Evolutionary conservation across 2,888 invertebrate species (phyloP), one percentile per base, ranked within the genome.

Genomic region (Cerastoderma edule): DNA sequence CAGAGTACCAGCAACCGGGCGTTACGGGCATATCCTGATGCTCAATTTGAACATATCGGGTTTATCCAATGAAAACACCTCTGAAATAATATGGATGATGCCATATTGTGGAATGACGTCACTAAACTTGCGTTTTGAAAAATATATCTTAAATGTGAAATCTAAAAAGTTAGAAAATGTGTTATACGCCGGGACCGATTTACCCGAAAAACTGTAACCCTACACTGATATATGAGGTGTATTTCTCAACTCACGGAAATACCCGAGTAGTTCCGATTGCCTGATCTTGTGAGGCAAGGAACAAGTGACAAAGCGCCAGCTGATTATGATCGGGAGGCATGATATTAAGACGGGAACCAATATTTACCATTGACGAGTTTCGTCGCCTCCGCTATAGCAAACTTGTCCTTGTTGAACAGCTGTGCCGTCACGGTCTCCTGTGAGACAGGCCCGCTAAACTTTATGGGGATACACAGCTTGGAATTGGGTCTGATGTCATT

Each of bases 401-500:
- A 35, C n/a, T 2, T n/a, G 2, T 46, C 8, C 19, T 30, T 32
- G 22, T 32, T 10, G n/a, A 53, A 53, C n/a, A 75, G 24, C 32
- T 63, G 39, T 16, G 44, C 67, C 13, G 70, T 75, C 28, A 71
- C 35, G 1, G 2, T 53, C 53, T 75, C 67, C 2, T 22, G 30
- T 8, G 16, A 6, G 0, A 71, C 70, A 5, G 50, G 33, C 30
- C 10, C 27, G n/a, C 39, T 16, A 53, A 75, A 70, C 27, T 67
- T 67, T 13, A 71, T 60, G 3, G 53, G 70, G 13, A 75, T 54
- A 6, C 27, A 10, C 19, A 71, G 56, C 2, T 22, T 28, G 0
- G 33, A 24, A 16, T 33, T 53, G 5, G 70, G 53, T 10, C 67
- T 33, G 27, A 75, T 44, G 22, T 46, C 67, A 2, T 50, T 56